phyloP scores from a whole-genome alignment of 2,888 invertebrate species.

The Galerucella nymphaeae region DNA sequence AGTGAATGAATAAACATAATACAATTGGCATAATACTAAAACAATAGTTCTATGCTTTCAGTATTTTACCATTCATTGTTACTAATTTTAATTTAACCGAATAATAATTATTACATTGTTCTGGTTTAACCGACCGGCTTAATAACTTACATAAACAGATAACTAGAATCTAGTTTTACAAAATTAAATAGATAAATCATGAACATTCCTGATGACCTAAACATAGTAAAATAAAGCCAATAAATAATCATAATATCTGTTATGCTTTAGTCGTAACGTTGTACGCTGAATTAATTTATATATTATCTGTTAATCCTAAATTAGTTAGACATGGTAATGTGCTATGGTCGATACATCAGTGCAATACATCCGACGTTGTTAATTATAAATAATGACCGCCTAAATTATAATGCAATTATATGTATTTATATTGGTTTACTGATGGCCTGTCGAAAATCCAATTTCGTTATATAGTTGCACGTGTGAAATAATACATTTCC shows the following conservation, averaged over 20 bases:
- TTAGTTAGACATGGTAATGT: slow-evolving; percentile 43
- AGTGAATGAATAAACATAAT: no score
- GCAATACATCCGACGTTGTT: slow-evolving; percentile 37
- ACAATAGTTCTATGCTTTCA: no score
- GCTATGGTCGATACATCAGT: slow-evolving; percentile 34
- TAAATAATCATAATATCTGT: slow-evolving; percentile 37
- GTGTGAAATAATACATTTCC: neutral
- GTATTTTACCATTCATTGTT: no score
- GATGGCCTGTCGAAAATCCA: slow-evolving; percentile 5
- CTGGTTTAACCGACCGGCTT: no score
- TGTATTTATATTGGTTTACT: slow-evolving; percentile 28
- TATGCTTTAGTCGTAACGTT: slow-evolving; percentile 21
- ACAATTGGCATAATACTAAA: no score
- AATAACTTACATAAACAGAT: no score
- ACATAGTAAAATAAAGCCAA: slow-evolving; percentile 29
- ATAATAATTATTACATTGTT: no score
- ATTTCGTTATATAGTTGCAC: neutral
- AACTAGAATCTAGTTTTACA: neutral
- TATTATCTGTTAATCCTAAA: slow-evolving; percentile 38
- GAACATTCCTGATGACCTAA: neutral
- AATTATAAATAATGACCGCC: slow-evolving; percentile 43
- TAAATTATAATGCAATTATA: slow-evolving; percentile 36
- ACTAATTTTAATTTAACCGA: no score
- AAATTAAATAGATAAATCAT: neutral
- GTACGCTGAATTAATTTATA: slow-evolving; percentile 40